Conservation (phyloP, 2,888 invertebrate genomes). For the Ormia ochracea region DNA sequence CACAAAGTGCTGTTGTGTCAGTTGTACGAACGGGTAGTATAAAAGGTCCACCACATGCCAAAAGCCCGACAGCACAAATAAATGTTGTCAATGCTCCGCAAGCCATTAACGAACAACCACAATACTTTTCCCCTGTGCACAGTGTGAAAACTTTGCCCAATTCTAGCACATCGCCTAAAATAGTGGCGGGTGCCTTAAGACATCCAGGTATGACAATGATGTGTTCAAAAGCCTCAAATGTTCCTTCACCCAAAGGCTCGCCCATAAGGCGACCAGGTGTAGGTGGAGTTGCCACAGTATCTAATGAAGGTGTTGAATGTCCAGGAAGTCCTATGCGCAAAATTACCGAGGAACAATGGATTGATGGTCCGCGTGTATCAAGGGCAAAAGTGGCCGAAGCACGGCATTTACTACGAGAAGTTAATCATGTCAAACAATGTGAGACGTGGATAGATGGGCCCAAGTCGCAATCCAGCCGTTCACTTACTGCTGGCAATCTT, state of each 20-base stretch:
- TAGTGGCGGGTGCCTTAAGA: constrained; percentile 68
- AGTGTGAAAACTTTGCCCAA: constrained; percentile 69
- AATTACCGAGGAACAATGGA: constrained; percentile 94
- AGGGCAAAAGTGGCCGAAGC: constrained; percentile 89
- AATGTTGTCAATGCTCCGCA: constrained; percentile 12
- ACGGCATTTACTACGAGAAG: constrained; percentile 86
- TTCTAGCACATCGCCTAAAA: constrained; percentile 69
- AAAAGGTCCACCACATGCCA: constrained; percentile 67
- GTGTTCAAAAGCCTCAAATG: constrained; percentile 74
- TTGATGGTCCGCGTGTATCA: constrained; percentile 94
- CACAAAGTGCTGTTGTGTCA: constrained; percentile 70
- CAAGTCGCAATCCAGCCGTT: constrained; percentile 80
- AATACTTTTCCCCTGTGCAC: constrained; percentile 68
- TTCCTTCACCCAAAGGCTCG: constrained; percentile 79
- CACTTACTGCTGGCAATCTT: constrained; percentile 76
- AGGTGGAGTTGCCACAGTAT: constrained; percentile 49
- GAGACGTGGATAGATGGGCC: constrained; percentile 99
- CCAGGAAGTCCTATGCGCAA: constrained; percentile 76
- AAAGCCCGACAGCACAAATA: constrained; percentile 62
- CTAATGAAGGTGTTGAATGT: constrained; percentile 67
- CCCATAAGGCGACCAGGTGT: constrained; percentile 77
- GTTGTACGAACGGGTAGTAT: constrained; percentile 70
- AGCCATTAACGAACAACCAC: constrained; percentile 55
- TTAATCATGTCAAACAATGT: constrained; percentile 85
- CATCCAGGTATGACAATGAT: constrained; percentile 70